Evolutionary conservation across 2,888 invertebrate genomes (phyloP).

Genomic region (Drosophila kuntzei): DNA sequence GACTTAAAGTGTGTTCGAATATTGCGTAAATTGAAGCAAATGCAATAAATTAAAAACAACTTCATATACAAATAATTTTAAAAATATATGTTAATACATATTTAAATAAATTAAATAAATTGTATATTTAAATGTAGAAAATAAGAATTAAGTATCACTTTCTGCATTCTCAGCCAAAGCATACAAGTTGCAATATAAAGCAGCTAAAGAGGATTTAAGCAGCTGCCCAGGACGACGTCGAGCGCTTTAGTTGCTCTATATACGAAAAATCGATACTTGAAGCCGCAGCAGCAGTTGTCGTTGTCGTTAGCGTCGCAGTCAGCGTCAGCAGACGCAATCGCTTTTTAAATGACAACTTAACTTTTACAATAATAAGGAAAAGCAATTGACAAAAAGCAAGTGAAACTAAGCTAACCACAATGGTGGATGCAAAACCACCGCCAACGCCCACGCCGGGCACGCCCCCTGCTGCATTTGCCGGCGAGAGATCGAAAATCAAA

Average conservation of each 20-base stretch:
- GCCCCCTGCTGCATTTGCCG: constrained; percentile 82
- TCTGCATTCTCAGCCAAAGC: not conserved
- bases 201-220: constrained; percentile 9
- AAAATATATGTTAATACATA: not conserved
- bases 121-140: not conserved
- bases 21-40: not conserved
- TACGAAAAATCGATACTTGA: constrained; percentile 73
- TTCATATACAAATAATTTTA: not conserved
- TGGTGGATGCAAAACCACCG: constrained; percentile 75
- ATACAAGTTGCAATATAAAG: constrained; percentile 1
- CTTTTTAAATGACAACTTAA: constrained; percentile 46
- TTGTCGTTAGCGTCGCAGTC: constrained; percentile 12
- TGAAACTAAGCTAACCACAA: constrained; percentile 21
- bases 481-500: constrained; percentile 85
- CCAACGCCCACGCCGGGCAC: constrained; percentile 63
- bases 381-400: constrained; percentile 5
- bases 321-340: constrained; percentile 33
- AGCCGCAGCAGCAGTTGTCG: constrained; percentile 41
- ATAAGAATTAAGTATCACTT: not conserved
- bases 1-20: not conserved
- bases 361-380: constrained; percentile 7
- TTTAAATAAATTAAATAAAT: not conserved
- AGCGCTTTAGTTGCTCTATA: constrained; percentile 41
- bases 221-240: constrained; percentile 37
- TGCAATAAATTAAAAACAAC: not conserved